Evolutionary conservation across 2,113 vertebrate genomes (phyloP).

Genomic region (Pontoporia blainvillei): DNA sequence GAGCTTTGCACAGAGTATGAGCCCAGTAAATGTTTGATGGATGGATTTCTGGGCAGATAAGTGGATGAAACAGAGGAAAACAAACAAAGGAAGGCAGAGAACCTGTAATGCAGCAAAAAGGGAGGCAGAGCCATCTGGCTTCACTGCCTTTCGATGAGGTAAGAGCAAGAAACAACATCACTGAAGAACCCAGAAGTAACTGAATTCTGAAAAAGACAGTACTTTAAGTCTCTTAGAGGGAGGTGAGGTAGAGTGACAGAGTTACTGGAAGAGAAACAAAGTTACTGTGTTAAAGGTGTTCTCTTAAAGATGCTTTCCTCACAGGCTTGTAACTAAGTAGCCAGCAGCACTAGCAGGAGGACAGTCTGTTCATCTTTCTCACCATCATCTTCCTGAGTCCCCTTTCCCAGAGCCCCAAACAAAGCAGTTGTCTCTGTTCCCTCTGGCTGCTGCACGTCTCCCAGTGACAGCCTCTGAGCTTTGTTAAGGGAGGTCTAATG

Average conservation of each 20-base stretch:
- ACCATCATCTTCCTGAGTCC: neutral
- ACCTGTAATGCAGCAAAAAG: neutral
- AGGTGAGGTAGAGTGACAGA: neutral
- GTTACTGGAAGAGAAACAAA: neutral
- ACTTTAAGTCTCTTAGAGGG: neutral
- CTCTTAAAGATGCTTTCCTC: neutral
- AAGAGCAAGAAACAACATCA: neutral
- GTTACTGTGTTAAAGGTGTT: neutral
- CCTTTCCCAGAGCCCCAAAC: neutral
- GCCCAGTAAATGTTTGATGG: neutral
- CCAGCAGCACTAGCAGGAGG: neutral
- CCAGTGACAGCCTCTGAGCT: neutral
- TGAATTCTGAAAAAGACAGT: slow-evolving; percentile 35
- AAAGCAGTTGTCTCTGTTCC: neutral
- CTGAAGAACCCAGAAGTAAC: neutral
- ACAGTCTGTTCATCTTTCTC: neutral
- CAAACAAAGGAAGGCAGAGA: slow-evolving; percentile 24
- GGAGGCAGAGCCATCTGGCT: neutral
- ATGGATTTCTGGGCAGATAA: neutral
- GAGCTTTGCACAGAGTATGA: neutral
- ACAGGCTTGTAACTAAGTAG: neutral
- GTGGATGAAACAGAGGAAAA: neutral
- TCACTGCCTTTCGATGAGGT: neutral
- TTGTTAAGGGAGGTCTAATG: neutral
- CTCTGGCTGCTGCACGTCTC: neutral